These are phyloP conservation scores for Epizoanthus stellaris DNA, from an alignment of 92 coral and sea anemone genomes.

Conservation along the genomic window DNA sequence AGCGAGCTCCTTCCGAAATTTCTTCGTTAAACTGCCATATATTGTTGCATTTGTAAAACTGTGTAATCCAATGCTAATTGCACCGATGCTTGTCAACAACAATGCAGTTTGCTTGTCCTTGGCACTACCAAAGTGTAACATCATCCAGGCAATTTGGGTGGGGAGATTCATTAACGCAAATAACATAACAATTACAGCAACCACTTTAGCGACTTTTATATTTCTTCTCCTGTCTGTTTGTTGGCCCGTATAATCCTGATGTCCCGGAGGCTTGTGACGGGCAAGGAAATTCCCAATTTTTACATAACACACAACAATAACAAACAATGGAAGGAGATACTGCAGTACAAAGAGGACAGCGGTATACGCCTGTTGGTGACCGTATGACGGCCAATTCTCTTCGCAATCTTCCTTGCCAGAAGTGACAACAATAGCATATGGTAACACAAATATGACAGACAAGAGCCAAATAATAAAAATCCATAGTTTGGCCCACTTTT, in stretches of 20 bases:
- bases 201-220: neutral
- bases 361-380: slow-evolving; percentile 37
- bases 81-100: neutral
- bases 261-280: neutral
- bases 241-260: neutral
- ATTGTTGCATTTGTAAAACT: slow-evolving; percentile 7
- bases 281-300: slow-evolving; percentile 35
- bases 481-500: no score
- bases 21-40: slow-evolving; percentile 1
- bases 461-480: slow-evolving; percentile 31
- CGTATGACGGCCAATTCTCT: slow-evolving; percentile 36
- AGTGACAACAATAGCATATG: slow-evolving; percentile 20
- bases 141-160: slow-evolving; percentile 6
- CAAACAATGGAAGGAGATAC: slow-evolving; percentile 36
- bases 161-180: slow-evolving; percentile 12
- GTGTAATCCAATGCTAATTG: neutral
- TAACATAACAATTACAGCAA: neutral
- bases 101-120: neutral
- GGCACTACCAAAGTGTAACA: neutral
- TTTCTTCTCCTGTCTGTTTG: neutral
- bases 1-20: slow-evolving; percentile 10
- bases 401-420: neutral
- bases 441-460: slow-evolving; percentile 28
- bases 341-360: slow-evolving; percentile 44
- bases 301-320: slow-evolving; percentile 36